Percentiles rank a stretch among this genome's conserved stretches.
phyloP scores from a whole-genome alignment of 2,113 vertebrate genomes.

The Lates calcarifer region DNA sequence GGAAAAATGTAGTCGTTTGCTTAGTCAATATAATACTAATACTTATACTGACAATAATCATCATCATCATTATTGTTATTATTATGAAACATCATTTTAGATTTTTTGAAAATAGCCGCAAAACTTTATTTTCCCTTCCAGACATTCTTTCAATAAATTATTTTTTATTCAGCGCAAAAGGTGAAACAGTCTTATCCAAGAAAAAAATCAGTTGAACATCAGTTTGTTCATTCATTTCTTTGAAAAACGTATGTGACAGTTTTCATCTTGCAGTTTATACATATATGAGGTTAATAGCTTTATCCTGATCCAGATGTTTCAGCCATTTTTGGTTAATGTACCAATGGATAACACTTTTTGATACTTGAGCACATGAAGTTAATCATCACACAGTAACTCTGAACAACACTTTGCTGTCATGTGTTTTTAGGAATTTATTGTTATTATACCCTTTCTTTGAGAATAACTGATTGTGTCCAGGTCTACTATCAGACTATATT shows the following conservation, averaged over 20 bases:
- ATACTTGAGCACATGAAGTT: neutral
- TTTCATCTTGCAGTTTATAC: neutral
- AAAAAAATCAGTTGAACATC: neutral
- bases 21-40: no score
- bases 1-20: neutral
- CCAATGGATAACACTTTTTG: neutral
- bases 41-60: no score
- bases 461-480: neutral
- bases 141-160: no score
- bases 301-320: neutral
- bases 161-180: no score
- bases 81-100: no score
- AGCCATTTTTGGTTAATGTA: neutral
- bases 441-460: no score
- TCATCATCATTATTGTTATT: no score
- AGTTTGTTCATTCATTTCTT: neutral
- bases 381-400: neutral
- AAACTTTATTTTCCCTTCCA: no score
- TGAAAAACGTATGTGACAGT: neutral
- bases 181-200: neutral
- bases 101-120: no score
- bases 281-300: neutral
- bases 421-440: no score
- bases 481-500: neutral
- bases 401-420: neutral